phyloP scores from a whole-genome alignment of 2,797 vertebrate genomes.

The Coilia nasus region DNA sequence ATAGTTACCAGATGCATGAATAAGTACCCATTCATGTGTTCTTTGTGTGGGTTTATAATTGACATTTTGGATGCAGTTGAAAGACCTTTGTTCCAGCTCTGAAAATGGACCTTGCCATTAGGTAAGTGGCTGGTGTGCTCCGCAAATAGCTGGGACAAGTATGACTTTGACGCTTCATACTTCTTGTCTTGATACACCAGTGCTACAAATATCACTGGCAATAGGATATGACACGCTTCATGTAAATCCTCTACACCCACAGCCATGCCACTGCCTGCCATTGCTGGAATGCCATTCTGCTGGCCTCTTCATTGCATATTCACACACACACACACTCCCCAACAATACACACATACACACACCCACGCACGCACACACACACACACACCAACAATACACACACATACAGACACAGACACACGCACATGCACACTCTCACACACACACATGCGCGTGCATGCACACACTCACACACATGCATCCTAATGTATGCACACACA shows the following conservation, averaged over 20 bases:
- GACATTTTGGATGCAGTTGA: not conserved
- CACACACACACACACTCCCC: not conserved
- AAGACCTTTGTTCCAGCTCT: not conserved
- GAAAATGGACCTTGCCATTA: not conserved
- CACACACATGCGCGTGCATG: too few species aligned
- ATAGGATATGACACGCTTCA: slow-evolving; percentile 52
- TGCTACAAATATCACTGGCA: slow-evolving; percentile 30
- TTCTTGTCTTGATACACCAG: not conserved
- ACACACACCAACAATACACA: not conserved
- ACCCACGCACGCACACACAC: not conserved
- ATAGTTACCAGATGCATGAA: slow-evolving; percentile 1
- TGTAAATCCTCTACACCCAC: slow-evolving; percentile 49
- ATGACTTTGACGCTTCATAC: not conserved
- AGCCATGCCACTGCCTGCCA: slow-evolving; percentile 58
- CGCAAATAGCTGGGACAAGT: not conserved
- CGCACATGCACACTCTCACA: too few species aligned
- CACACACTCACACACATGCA: too few species aligned
- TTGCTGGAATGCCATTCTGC: slow-evolving; percentile 58
- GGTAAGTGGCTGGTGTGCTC: not conserved
- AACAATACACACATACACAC: not conserved
- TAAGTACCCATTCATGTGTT: not conserved
- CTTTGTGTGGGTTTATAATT: not conserved
- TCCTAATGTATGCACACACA: not conserved
- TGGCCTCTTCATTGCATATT: not conserved
- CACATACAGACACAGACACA: not conserved